Evolutionary conservation across 2,113 vertebrate species (phyloP), one percentile per base, ranked within the genome.

Genomic region (Poeciliopsis occidentalis): DNA sequence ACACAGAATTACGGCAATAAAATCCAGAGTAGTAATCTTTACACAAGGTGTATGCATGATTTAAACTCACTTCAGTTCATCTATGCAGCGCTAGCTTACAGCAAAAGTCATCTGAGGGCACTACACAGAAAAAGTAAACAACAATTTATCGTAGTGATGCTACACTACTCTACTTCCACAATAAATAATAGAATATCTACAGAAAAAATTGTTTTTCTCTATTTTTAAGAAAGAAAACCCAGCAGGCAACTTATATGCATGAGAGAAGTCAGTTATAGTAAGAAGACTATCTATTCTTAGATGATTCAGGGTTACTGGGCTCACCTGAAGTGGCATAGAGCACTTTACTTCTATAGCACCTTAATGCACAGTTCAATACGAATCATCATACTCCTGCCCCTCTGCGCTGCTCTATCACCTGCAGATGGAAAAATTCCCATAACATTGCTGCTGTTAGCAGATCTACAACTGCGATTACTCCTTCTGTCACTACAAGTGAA

Each of bases 331-430:
- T 60, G 24, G 62, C 24, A n/a, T 69, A 64, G 22, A n/a, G 12
- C 67, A 26, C 8, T 44, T 61, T 31, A 67, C 39, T 37, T 31
- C n/a, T n/a, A 64, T 54, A 8, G 15, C 1, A 71, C 10, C 1
- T 22, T 68, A 26, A 27, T 26, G 32, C 8, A 39, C 12, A 29
- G 37, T 29, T 8, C 13, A 71, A 71, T 32, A 11, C 12, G 31
- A 27, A 13, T 13, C 39, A 62, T 64, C 41, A 67, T 31, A 32
- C 32, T 71, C 57, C 47, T 17, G 77, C 32, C 27, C 67, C 69
- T 79, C 67, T 77, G 70, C 7, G 47, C 47, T 69, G 73, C 79
- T 76, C 78, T 73, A 82, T 87, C 80, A 82, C 60, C 67, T 85
- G 44, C 64, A 82, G 63, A 67, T 75, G 67, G 69, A 75, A 87